A percentile compares a stretch with the other conserved stretches of the same genome.
Conservation (phyloP, 2,113 vertebrate species). For the Vidua chalybeata region DNA sequence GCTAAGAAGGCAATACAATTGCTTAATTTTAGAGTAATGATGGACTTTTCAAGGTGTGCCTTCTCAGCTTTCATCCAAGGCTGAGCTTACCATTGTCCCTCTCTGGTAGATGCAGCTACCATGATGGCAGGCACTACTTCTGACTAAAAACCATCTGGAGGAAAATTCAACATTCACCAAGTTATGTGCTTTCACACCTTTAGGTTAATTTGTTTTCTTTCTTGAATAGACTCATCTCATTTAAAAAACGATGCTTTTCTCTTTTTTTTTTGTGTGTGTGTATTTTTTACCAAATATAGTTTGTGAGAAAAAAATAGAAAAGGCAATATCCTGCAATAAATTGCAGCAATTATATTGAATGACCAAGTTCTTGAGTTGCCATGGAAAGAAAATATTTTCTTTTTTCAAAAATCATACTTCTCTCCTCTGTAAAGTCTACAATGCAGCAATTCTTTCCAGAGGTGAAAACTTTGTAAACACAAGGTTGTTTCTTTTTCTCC, state of each 20-base stretch:
- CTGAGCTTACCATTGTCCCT: background rate
- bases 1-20: slow-evolving; percentile 39
- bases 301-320: background rate
- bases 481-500: rapidly evolving
- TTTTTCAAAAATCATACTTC: background rate
- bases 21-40: slow-evolving; percentile 50
- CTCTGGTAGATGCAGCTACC: background rate
- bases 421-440: background rate
- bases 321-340: background rate
- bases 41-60: slow-evolving; percentile 23
- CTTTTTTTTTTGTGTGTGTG: too few species aligned
- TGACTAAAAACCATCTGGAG: background rate
- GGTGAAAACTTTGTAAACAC: background rate
- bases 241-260: background rate
- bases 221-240: background rate
- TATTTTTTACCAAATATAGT: background rate
- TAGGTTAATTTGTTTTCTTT: background rate
- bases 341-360: background rate
- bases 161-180: background rate
- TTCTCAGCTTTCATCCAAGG: slow-evolving; percentile 15
- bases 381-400: background rate
- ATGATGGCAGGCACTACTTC: background rate
- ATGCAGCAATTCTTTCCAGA: background rate
- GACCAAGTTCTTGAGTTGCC: background rate
- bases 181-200: background rate